These are phyloP conservation scores for Oncorhynchus keta DNA, from an alignment of 2,113 vertebrate species.

Conservation along the genomic window DNA sequence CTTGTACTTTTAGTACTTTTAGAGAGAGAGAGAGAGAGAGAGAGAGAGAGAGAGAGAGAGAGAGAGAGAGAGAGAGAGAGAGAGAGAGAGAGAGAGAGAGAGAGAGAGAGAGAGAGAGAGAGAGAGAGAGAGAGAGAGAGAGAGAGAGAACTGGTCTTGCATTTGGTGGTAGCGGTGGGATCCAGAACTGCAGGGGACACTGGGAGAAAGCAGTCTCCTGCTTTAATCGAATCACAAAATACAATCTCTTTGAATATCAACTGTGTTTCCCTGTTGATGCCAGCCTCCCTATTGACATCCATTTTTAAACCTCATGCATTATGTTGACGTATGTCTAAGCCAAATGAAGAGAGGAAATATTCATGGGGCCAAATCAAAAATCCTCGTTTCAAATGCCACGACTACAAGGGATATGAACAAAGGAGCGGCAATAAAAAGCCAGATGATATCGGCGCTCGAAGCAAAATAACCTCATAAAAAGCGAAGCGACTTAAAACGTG, in stretches of 20 bases:
- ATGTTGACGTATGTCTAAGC: background rate
- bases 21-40: background rate
- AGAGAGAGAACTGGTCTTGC: background rate
- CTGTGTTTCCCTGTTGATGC: constrained; percentile 10
- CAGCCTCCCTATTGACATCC: background rate
- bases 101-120: background rate
- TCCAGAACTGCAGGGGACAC: background rate
- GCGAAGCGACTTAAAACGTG: constrained; percentile 61
- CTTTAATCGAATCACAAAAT: background rate
- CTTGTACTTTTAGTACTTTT: no score
- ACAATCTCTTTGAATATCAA: constrained; percentile 3
- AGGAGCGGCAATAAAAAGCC: constrained; percentile 53
- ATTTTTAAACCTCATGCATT: background rate
- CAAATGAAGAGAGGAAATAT: constrained; percentile 3
- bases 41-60: background rate
- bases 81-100: background rate
- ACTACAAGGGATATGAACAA: constrained; percentile 54
- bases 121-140: background rate
- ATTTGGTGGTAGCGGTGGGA: background rate
- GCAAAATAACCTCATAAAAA: constrained; percentile 65
- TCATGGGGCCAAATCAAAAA: constrained; percentile 24
- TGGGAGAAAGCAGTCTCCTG: background rate
- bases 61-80: background rate
- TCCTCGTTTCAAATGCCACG: constrained; percentile 38
- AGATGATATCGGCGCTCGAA: constrained; percentile 51